Percentiles rank a stretch among this genome's conserved stretches.
Evolutionary conservation across 2,113 vertebrate genomes (phyloP).

Genomic region (Potamarius usumacintae): DNA sequence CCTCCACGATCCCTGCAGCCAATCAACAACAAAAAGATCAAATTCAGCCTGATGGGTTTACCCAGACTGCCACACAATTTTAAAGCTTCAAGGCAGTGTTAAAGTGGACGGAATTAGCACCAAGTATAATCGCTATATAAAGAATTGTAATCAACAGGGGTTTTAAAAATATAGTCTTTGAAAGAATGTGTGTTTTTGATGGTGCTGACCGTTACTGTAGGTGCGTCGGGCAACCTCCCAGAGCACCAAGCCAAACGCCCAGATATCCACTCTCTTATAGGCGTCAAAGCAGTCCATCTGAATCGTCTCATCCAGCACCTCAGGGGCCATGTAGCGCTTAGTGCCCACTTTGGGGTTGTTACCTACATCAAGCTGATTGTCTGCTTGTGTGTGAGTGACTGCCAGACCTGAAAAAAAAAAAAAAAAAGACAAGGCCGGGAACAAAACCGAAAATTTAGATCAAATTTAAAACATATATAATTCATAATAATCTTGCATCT

Average conservation of each 20-base stretch:
- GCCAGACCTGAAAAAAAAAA: conserved; percentile 69
- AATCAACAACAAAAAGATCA: background rate
- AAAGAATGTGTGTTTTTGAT: too few species aligned
- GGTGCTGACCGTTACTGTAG: conserved; percentile 75
- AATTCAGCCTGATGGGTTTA: background rate
- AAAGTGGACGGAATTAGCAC: background rate
- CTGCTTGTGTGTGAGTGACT: conserved; percentile 77
- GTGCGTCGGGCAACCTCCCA: conserved; percentile 79
- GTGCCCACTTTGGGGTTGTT: conserved; percentile 81
- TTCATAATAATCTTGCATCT: background rate
- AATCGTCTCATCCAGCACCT: conserved; percentile 78
- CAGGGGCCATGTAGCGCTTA: conserved; percentile 80
- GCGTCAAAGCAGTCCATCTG: conserved; percentile 80
- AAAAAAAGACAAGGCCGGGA: background rate
- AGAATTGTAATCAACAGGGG: background rate
- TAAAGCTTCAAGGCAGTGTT: background rate
- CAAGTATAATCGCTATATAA: background rate
- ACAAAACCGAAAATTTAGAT: background rate
- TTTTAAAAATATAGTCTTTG: too few species aligned
- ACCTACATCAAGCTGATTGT: conserved; percentile 78
- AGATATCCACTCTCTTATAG: conserved; percentile 80
- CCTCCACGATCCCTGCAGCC: conserved; percentile 75
- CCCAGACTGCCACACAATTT: background rate
- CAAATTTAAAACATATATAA: background rate
- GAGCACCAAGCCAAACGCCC: conserved; percentile 79